Conservation (phyloP, 2,113 vertebrate genomes). For the Microcebus ravelobensis region DNA sequence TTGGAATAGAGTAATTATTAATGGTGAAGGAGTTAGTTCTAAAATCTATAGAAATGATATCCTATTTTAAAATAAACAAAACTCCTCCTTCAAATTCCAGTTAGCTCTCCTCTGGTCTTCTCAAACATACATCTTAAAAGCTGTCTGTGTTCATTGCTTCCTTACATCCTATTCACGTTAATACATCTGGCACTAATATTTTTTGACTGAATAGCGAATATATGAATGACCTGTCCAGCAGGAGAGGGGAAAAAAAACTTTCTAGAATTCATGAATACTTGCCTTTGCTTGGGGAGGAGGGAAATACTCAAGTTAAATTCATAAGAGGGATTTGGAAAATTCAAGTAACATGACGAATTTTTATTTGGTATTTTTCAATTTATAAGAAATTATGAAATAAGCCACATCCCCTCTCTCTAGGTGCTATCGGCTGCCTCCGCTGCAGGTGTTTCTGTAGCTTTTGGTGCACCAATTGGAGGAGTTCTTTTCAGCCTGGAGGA, state of each 20-base stretch:
- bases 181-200: not conserved
- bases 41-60: not conserved
- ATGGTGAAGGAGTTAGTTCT: not conserved
- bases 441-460: conserved; percentile 98
- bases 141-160: not conserved
- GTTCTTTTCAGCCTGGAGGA: conserved; percentile 99
- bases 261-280: conserved; percentile 33
- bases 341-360: not conserved
- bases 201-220: conserved; percentile 14
- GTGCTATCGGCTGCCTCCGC: conserved; percentile 98
- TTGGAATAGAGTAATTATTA: not conserved
- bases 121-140: not conserved
- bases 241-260: not conserved
- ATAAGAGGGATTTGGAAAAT: not conserved
- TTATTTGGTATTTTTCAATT: not conserved
- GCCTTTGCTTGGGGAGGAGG: not conserved
- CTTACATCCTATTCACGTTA: not conserved
- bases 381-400: not conserved
- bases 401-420: conserved; percentile 76
- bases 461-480: conserved; percentile 98
- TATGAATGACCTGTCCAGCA: conserved; percentile 33
- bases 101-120: not conserved
- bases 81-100: not conserved
- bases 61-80: not conserved
- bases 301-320: not conserved